Evolutionary conservation across 2,888 invertebrate genomes (phyloP), one percentile per base, ranked within the genome.

Genomic region (Rhagophthalmus giganteus): DNA sequence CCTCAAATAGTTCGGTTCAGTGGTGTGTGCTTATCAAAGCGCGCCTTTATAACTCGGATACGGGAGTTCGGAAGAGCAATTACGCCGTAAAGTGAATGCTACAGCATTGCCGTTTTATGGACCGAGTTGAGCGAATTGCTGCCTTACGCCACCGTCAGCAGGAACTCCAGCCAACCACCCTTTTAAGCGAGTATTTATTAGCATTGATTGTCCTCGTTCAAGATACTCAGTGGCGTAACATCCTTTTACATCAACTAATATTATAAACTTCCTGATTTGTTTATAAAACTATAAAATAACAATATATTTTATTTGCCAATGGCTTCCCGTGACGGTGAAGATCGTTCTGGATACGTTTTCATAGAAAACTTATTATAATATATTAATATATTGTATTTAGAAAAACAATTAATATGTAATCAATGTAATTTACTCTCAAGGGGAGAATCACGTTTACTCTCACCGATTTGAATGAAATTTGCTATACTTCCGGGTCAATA

Each of bases 11-110:
- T 46, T 54, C 54, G 48, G 49, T 49, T 54, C 54, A 49, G 49
- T 54, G 54, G 46, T 54, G 54, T 54, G 54, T 54, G 54, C 45
- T 44, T 52, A 52, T 52, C 47, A 44, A 47, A 55, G 44, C 52
- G 48, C 45, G 41, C 61, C 63, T 66, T 67, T 64, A 65, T 59
- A 66, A 65, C 65, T 66, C 65, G 65, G 65, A 68, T 64, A 67
- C 65, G 64, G 63, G 64, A 65, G 66, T 68, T 64, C 59, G 63
- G 64, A 65, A 65, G 62, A 63, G 66, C 68, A 66, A 68, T 68
- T 67, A 68, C 58, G 59, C 57, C 55, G 61, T 62, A 63, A 68
- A 67, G 55, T 47, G 52, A 55, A 55, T 53, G 55, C 45, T 37
- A 46, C 46, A 37, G 49, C 46, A 44, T 37, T 46, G 47, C 49